Percentiles rank a stretch among this genome's conserved stretches.
Conservation (phyloP, 2,113 vertebrate species). For the Anhinga rufa region DNA sequence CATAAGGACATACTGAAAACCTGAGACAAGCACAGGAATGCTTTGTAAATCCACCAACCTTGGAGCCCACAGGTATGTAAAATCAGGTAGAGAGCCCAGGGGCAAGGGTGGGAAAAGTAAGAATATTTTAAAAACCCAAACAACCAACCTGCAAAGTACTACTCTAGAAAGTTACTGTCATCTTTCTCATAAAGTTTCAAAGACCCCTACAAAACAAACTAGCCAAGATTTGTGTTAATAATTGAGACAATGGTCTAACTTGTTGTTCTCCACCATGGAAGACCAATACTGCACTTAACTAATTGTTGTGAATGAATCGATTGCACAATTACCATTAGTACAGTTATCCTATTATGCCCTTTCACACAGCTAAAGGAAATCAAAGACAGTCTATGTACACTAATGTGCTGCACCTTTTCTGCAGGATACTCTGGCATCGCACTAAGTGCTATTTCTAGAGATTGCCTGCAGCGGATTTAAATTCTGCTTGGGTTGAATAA, state of each 20-base stretch:
- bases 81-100: not conserved
- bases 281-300: not conserved
- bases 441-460: conserved; percentile 4
- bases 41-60: not conserved
- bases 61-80: not conserved
- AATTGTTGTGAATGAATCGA: not conserved
- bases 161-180: not conserved
- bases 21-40: not conserved
- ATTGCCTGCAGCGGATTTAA: not conserved
- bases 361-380: not conserved
- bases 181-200: not conserved
- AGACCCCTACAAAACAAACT: not conserved
- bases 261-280: not conserved
- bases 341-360: not conserved
- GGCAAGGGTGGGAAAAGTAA: not conserved
- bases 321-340: not conserved
- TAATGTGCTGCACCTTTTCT: not conserved
- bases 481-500: not conserved
- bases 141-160: not conserved
- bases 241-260: not conserved
- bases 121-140: not conserved
- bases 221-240: not conserved
- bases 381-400: not conserved
- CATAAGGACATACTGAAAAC: not conserved
- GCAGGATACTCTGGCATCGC: not conserved